Evolutionary conservation across 1,140 invertebrate genomes (phyloP).

Genomic region (Platyscapa corneri): DNA sequence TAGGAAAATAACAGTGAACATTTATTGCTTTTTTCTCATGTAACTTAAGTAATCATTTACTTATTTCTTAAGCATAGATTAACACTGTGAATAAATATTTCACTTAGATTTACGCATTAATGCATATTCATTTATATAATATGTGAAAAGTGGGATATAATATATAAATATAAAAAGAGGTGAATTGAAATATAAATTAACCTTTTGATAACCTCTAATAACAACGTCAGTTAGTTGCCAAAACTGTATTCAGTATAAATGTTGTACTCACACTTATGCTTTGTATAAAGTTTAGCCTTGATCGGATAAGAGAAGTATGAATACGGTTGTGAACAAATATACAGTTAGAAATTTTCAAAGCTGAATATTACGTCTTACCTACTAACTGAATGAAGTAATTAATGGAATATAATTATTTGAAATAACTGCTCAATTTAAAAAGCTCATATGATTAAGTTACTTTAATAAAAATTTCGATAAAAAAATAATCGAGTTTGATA

Average conservation of each 20-base stretch:
- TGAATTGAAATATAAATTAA: not conserved
- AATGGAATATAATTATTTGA: not conserved
- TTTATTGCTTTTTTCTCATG: not conserved
- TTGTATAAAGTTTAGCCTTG: constrained; percentile 16
- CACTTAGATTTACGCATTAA: not conserved
- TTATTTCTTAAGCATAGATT: not conserved
- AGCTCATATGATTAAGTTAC: not conserved
- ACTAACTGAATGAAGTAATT: not conserved
- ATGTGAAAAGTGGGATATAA: not conserved
- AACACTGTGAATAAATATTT: not conserved
- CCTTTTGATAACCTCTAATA: constrained; percentile 2
- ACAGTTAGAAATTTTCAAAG: not conserved
- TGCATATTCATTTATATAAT: not conserved
- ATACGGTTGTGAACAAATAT: constrained; percentile 5
- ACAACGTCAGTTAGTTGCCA: constrained; percentile 11
- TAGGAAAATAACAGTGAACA: not conserved
- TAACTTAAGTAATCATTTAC: not conserved
- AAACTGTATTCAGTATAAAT: constrained; percentile 14
- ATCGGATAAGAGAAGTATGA: constrained; percentile 14
- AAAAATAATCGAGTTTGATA: not conserved
- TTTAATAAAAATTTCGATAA: not conserved
- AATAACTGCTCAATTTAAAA: not conserved
- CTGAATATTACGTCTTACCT: constrained; percentile 21
- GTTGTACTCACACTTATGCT: constrained; percentile 2
- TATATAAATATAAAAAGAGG: not conserved